Percentiles rank a stretch among this genome's conserved stretches.
Conservation (phyloP, 2,113 vertebrate genomes). For the Columba janthina region DNA sequence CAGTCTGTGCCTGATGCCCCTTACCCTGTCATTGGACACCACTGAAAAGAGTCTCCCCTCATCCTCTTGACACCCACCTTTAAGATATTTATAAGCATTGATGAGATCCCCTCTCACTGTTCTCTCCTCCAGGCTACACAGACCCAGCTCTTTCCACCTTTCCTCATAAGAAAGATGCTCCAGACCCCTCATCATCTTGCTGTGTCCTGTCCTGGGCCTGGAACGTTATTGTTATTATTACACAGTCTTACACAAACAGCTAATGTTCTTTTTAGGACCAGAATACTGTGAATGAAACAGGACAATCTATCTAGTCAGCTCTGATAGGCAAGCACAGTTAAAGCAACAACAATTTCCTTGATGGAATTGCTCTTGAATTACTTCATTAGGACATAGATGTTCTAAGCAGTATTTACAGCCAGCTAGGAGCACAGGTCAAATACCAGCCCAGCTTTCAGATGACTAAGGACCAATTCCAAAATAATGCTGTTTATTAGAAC, state of each 20-base stretch:
- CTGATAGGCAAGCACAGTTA: background rate
- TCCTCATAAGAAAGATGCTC: too few species aligned
- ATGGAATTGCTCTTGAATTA: background rate
- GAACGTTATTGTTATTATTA: background rate
- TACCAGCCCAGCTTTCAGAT: background rate
- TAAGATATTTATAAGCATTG: too few species aligned
- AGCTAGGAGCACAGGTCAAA: background rate
- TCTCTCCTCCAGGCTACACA: too few species aligned
- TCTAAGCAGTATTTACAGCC: background rate
- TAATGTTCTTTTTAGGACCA: background rate
- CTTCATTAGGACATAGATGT: background rate
- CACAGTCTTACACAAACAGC: background rate
- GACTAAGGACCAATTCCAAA: background rate
- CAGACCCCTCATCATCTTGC: background rate
- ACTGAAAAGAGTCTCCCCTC: too few species aligned
- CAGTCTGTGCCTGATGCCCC: too few species aligned
- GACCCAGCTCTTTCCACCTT: too few species aligned
- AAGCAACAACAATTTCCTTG: background rate
- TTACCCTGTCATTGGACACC: too few species aligned
- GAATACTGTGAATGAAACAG: background rate
- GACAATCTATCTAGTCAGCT: background rate
- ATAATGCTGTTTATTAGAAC: background rate
- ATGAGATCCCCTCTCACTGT: too few species aligned
- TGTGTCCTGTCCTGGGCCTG: background rate
- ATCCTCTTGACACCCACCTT: too few species aligned